Conservation (phyloP, 2,797 vertebrate species). For the Champsocephalus gunnari region DNA sequence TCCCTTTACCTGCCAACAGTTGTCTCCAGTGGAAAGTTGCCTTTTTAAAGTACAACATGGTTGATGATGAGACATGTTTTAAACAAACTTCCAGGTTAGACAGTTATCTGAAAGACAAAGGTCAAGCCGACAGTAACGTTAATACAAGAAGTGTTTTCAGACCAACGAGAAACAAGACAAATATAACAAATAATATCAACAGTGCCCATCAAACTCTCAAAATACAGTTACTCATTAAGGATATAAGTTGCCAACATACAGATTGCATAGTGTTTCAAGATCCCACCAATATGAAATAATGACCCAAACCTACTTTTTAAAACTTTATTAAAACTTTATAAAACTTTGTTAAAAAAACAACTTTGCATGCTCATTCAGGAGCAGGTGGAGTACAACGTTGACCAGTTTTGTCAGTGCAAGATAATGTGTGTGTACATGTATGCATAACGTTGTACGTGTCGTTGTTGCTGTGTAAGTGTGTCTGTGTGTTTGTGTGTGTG, state of each 20-base stretch:
- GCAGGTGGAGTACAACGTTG: neutral
- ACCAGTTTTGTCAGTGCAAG: neutral
- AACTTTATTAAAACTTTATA: no score
- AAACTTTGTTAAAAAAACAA: no score
- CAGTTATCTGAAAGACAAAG: neutral
- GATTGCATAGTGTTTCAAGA: neutral
- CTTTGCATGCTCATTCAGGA: conserved; percentile 1
- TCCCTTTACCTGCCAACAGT: no score
- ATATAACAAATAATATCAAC: no score
- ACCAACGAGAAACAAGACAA: neutral
- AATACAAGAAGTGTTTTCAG: neutral
- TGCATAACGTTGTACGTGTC: conserved; percentile 4
- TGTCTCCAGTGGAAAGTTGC: no score
- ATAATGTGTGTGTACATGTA: conserved; percentile 7
- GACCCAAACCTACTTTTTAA: neutral
- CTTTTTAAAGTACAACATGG: neutral
- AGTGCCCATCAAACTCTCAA: no score
- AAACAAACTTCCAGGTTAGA: neutral
- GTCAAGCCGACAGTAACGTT: neutral
- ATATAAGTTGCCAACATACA: neutral
- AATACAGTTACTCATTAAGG: no score
- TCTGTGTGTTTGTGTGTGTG: neutral
- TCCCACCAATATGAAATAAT: neutral
- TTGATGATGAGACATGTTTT: neutral
- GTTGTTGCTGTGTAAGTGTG: conserved; percentile 11